phyloP scores from a whole-genome alignment of 2,113 vertebrate species.

The Apistogramma diplotaenia region DNA sequence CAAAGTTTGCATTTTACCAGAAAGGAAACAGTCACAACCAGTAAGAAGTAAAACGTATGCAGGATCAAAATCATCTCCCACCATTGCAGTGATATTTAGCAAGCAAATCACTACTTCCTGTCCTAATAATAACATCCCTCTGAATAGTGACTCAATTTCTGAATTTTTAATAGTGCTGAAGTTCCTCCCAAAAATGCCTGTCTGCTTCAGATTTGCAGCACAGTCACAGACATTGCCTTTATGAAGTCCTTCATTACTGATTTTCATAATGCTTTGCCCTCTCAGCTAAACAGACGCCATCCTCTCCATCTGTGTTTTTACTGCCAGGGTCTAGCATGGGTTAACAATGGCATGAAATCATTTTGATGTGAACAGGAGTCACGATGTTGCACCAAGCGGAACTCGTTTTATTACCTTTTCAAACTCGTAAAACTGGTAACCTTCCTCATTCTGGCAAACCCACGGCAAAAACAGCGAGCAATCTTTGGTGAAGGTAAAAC shows the following conservation, averaged over 20 bases:
- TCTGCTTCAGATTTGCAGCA: background rate
- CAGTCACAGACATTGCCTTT: background rate
- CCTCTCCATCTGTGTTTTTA: background rate
- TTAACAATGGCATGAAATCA: background rate
- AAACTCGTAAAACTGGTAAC: background rate
- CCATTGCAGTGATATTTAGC: background rate
- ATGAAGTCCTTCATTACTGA: background rate
- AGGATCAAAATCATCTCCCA: slow-evolving; percentile 24
- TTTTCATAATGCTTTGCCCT: background rate
- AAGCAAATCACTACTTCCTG: background rate
- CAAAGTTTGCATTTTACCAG: slow-evolving; percentile 44
- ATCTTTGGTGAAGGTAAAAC: slow-evolving; percentile 28
- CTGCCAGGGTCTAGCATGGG: background rate
- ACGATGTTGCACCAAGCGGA: background rate
- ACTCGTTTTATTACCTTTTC: slow-evolving; percentile 7
- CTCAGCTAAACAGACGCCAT: background rate
- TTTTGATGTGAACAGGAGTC: background rate
- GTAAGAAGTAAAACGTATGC: slow-evolving; percentile 37
- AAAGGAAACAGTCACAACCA: slow-evolving; percentile 68
- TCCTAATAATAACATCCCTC: background rate
- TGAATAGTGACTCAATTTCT: background rate
- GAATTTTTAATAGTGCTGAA: background rate
- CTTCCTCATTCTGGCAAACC: background rate
- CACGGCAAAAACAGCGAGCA: background rate
- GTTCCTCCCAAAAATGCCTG: background rate